Conservation (phyloP, 2,797 vertebrate genomes). For the Spea hammondii region DNA sequence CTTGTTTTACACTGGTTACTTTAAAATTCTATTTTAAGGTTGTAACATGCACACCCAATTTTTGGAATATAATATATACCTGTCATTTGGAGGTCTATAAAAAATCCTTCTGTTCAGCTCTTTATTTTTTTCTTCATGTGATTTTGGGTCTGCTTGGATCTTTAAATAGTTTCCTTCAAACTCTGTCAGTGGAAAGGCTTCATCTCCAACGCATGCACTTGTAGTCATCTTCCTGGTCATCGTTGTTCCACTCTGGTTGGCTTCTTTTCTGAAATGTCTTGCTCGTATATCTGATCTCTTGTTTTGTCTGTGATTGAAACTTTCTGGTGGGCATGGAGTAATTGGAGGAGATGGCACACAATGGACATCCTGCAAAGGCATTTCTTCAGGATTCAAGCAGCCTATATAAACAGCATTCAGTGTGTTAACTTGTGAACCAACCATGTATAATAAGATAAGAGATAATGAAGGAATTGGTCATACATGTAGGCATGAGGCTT, state of each 20-base stretch:
- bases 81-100: slow-evolving; percentile 37
- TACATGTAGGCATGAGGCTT: no score
- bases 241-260: slow-evolving; percentile 2
- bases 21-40: no score
- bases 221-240: not conserved
- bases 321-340: slow-evolving; percentile 26
- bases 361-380: not conserved
- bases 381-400: slow-evolving; percentile 4
- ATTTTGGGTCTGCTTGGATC: slow-evolving; percentile 10
- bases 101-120: slow-evolving; percentile 52
- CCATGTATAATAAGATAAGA: no score
- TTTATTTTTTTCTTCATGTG: not conserved
- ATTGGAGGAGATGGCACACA: slow-evolving; percentile 37
- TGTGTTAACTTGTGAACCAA: not conserved
- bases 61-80: no score
- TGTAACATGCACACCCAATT: no score
- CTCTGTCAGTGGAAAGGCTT: slow-evolving; percentile 12
- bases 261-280: slow-evolving; percentile 9
- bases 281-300: slow-evolving; percentile 37
- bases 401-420: not conserved
- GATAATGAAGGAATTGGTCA: no score
- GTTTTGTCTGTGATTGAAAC: not conserved
- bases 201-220: slow-evolving; percentile 28
- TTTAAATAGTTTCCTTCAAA: slow-evolving; percentile 1
- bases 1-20: no score